Base-by-base conservation (phyloP, 1,140 invertebrate species). In the Drosophila lowei region DNA sequence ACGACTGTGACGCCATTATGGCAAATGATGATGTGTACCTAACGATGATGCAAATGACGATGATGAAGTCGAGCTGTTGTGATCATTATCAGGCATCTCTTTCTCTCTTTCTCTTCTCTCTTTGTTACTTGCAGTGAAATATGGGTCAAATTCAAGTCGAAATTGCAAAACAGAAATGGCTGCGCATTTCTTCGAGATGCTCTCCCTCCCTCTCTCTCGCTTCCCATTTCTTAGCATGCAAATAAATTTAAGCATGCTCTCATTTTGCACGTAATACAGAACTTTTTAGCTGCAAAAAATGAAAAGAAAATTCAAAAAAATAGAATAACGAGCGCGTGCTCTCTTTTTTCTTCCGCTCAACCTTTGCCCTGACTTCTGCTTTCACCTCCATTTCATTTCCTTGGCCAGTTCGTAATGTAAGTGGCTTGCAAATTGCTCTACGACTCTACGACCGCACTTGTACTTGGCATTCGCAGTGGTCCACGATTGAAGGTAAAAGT, bases 231-330 rank as follows among this genome's bases (percentile, higher is more conserved):
- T 53, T 57, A 63, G 43, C 56, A 58, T 76, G 60, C 42, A 64
- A 77, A 77, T 79, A 79, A 80, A 79, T 80, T 79, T 76, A 65
- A 77, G 68, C 57, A 38, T 77, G 64, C 64, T 55, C 78, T 63
- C 70, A 81, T 83, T 83, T 78, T 66, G 79, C 79, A 84, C 75
- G 79, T 84, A 84, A 78, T 84, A 75, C 75, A 67, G 68, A 83
- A 71, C 63, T 81, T 81, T 77, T 68, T 73, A 70, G 68, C 78
- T 65, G 75, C 56, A 55, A 62, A 67, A 72, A 67, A 58, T 66
- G 49, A 21, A 57, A 49, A 13, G 59, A 64, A 76, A 76, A 77
- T 42, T 34, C 3, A 11, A 34, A 3, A 34, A 34, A 34, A 34
- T 34, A 34, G 42, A 56, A 67, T 64, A 68, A 79, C 43, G 55